phyloP scores from a whole-genome alignment of 1,140 invertebrate species.

The Nomia melanderi region DNA sequence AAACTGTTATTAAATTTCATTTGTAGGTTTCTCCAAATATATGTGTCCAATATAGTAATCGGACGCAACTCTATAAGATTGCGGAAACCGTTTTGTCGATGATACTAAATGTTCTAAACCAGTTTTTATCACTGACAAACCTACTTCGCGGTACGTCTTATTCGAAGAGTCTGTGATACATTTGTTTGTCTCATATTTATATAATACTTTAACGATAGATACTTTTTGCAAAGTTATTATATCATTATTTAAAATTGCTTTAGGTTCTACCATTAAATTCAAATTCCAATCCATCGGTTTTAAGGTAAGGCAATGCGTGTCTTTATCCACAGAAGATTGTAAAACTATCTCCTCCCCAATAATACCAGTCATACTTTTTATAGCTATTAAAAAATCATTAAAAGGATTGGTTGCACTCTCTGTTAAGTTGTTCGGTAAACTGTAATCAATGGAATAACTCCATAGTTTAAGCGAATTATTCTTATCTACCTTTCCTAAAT shows the following conservation, averaged over 20 bases:
- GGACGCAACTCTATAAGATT: slow-evolving; percentile 67
- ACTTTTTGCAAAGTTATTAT: slow-evolving; percentile 60
- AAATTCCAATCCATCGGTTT: slow-evolving; percentile 75
- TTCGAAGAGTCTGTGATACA: slow-evolving; percentile 60
- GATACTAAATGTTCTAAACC: slow-evolving; percentile 73
- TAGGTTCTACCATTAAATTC: slow-evolving; percentile 67
- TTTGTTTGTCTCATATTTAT: slow-evolving; percentile 71
- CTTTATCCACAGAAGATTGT: slow-evolving; percentile 65
- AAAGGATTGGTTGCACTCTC: slow-evolving; percentile 61
- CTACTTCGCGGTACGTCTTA: slow-evolving; percentile 68
- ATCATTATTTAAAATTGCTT: slow-evolving; percentile 41
- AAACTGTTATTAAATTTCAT: not conserved
- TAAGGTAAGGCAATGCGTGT: slow-evolving; percentile 69
- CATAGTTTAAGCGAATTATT: slow-evolving; percentile 71
- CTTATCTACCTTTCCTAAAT: slow-evolving; percentile 66
- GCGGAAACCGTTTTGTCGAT: slow-evolving; percentile 72
- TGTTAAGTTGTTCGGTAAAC: slow-evolving; percentile 34
- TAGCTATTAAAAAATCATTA: slow-evolving; percentile 72
- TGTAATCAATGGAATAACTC: slow-evolving; percentile 72
- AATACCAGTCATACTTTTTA: slow-evolving; percentile 64
- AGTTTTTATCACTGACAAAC: slow-evolving; percentile 68
- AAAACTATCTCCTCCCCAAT: slow-evolving; percentile 71
- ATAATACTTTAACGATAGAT: slow-evolving; percentile 73
- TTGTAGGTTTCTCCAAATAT: slow-evolving; percentile 45
- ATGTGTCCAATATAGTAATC: slow-evolving; percentile 73